Conservation (phyloP, 2,113 vertebrate species). For the Bufo gargarizans region DNA sequence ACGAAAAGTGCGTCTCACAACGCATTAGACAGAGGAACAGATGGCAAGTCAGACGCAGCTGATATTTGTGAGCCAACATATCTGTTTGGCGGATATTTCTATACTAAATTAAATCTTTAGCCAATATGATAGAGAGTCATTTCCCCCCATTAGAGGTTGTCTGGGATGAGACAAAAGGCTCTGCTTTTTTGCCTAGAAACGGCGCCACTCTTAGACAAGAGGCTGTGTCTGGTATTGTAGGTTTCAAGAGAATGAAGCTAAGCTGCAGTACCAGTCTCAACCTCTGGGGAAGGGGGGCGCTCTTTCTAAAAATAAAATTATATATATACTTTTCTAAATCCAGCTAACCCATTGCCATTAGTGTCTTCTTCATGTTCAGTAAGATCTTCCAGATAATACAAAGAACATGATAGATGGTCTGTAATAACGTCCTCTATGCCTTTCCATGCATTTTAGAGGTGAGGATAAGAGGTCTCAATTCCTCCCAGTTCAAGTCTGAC, state of each 20-base stretch:
- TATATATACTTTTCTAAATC: no score
- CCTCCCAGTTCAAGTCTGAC: background rate
- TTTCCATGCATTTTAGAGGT: background rate
- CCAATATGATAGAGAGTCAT: background rate
- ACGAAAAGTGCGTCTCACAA: background rate
- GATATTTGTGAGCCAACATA: conserved; percentile 24
- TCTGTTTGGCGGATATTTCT: conserved; percentile 2
- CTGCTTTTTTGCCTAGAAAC: background rate
- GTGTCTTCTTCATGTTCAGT: background rate
- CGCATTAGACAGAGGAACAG: conserved; percentile 6
- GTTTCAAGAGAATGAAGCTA: no score
- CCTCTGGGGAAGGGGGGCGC: no score
- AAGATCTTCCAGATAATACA: background rate
- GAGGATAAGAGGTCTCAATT: background rate
- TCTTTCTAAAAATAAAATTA: background rate
- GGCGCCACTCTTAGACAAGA: background rate
- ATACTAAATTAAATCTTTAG: conserved; percentile 15
- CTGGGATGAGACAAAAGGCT: background rate
- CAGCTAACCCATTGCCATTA: no score
- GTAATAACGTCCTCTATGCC: background rate
- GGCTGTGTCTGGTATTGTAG: background rate
- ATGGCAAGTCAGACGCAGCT: background rate
- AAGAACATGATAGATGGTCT: background rate
- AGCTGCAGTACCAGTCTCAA: no score
- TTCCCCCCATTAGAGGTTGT: background rate